A percentile compares a stretch with the other conserved stretches of the same genome.
These are phyloP conservation scores for Epinephelus fuscoguttatus DNA, from an alignment of 2,113 vertebrate genomes.

Conservation along the genomic window DNA sequence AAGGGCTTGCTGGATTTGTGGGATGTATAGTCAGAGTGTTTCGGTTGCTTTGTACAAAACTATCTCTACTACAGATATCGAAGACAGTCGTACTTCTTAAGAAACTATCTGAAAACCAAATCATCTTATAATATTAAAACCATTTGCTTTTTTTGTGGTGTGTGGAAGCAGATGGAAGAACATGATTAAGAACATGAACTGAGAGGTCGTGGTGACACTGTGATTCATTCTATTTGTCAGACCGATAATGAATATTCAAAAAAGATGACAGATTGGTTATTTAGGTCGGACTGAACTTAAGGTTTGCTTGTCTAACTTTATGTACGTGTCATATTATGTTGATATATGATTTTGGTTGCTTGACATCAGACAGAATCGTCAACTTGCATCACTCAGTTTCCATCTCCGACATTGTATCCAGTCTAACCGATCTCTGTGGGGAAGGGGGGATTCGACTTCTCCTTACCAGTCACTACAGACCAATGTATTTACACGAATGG, in stretches of 20 bases:
- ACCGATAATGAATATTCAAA: background rate
- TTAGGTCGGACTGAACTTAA: background rate
- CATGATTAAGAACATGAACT: background rate
- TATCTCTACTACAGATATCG: background rate
- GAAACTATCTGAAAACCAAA: background rate
- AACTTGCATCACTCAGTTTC: too few relatives aligned
- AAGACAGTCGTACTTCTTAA: background rate
- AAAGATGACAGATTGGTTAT: background rate
- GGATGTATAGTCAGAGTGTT: background rate
- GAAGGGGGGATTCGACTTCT: too few relatives aligned
- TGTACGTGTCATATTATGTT: too few relatives aligned
- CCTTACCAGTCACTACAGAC: too few relatives aligned
- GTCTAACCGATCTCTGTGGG: too few relatives aligned
- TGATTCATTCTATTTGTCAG: background rate
- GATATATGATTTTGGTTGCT: background rate
- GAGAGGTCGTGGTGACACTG: background rate
- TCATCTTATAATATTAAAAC: background rate
- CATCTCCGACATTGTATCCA: too few relatives aligned
- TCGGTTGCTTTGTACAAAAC: background rate
- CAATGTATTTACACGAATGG: too few relatives aligned
- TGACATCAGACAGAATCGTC: too few relatives aligned
- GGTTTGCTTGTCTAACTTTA: background rate
- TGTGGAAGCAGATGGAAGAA: background rate
- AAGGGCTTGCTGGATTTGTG: conserved; percentile 18
- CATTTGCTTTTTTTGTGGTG: background rate